phyloP scores from a whole-genome alignment of 2,797 vertebrate genomes.

The Cheracebus regulus region DNA sequence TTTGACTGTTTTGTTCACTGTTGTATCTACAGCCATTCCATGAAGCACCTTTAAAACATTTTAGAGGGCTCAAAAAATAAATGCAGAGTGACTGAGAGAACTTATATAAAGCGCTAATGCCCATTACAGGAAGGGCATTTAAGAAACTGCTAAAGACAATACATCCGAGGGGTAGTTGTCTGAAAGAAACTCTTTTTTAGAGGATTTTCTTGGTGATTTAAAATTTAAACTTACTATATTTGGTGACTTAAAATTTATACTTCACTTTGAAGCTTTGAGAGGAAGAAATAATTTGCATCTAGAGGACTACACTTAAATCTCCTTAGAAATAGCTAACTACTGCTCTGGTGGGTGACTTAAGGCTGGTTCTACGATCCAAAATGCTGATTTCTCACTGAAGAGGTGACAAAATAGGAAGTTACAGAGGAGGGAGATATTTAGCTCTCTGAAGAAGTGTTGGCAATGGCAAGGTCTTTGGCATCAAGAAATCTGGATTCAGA shows the following conservation, averaged over 20 bases:
- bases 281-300: neutral
- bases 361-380: neutral
- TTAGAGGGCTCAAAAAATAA: neutral
- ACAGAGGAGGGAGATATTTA: rapidly evolving
- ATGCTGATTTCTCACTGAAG: neutral
- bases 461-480: neutral
- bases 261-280: neutral
- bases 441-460: neutral
- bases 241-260: neutral
- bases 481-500: neutral
- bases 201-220: neutral
- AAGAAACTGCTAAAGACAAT: neutral
- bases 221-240: neutral
- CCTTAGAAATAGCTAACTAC: neutral
- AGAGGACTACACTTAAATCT: neutral
- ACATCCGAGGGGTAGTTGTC: neutral
- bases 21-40: neutral
- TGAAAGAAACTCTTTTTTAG: neutral
- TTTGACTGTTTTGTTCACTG: neutral
- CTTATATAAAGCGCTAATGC: neutral
- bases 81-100: neutral
- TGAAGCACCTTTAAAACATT: neutral
- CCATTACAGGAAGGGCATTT: neutral
- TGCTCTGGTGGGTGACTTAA: neutral
- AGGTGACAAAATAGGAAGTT: neutral